These are phyloP conservation scores for Holcopasites calliopsidis DNA, from an alignment of 1,140 invertebrate genomes.

Conservation along the genomic window DNA sequence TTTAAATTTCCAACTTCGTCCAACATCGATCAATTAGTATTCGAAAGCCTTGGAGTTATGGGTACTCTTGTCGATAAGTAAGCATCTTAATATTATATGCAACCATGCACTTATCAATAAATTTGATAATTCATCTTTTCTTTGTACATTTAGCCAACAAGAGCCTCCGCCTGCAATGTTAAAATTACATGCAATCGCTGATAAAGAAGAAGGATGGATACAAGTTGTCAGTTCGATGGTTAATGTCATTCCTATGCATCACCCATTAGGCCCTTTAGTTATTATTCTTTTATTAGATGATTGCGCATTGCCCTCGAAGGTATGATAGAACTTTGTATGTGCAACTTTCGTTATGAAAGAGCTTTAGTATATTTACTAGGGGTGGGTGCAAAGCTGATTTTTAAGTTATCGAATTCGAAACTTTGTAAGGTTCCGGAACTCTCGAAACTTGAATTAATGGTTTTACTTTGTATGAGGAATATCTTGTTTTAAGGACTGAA, in stretches of 20 bases:
- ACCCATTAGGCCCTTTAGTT: constrained; percentile 94
- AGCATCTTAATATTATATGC: constrained; percentile 13
- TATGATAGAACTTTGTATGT: constrained; percentile 46
- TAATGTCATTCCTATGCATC: constrained; percentile 90
- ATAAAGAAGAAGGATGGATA: constrained; percentile 94
- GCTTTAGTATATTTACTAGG: not conserved
- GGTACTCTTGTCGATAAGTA: constrained; percentile 92
- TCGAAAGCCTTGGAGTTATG: constrained; percentile 89
- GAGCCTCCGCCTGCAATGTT: constrained; percentile 92
- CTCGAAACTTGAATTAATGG: no score
- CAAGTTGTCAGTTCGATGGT: constrained; percentile 93
- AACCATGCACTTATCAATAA: not conserved
- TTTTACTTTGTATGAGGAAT: no score
- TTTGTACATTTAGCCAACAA: constrained; percentile 84
- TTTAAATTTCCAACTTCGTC: constrained; percentile 76
- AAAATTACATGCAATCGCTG: constrained; percentile 91
- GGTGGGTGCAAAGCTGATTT: no score
- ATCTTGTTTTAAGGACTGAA: no score
- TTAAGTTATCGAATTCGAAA: no score
- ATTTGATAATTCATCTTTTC: not conserved
- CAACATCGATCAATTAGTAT: constrained; percentile 86
- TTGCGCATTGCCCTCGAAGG: constrained; percentile 94
- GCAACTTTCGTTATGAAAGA: not conserved
- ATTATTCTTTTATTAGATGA: constrained; percentile 95
- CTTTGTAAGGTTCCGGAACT: no score